Evolutionary conservation across 2,113 vertebrate species (phyloP).

Genomic region (Psittacara wagleri): DNA sequence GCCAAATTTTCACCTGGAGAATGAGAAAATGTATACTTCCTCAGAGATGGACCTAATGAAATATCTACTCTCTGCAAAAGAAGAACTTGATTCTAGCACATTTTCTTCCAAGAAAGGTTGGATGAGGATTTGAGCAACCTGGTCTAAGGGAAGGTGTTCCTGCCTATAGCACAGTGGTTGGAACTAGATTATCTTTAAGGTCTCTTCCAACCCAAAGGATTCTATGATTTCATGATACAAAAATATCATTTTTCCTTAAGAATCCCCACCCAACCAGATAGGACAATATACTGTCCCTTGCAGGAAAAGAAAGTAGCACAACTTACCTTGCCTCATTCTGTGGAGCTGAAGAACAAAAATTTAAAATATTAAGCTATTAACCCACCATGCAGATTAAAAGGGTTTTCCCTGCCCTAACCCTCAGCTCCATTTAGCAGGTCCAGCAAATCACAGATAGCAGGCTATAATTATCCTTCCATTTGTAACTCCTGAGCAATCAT

Average conservation of each 20-base stretch:
- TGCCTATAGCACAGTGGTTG: background rate
- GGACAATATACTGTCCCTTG: background rate
- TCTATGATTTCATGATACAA: background rate
- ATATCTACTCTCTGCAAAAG: background rate
- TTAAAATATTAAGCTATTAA: background rate
- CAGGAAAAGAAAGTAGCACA: background rate
- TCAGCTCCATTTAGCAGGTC: background rate
- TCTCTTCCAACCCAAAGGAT: background rate
- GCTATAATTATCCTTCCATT: constrained; percentile 33
- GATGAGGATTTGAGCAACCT: background rate
- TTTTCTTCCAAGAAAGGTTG: background rate
- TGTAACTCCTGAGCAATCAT: background rate
- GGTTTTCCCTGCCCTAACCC: background rate
- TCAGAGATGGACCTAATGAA: background rate
- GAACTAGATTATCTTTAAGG: background rate
- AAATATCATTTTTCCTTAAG: background rate
- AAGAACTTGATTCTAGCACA: background rate
- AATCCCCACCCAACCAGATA: background rate
- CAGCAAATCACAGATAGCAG: background rate
- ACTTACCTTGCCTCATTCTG: background rate
- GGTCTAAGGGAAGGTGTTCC: background rate
- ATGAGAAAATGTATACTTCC: background rate
- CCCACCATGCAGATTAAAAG: background rate
- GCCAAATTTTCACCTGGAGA: background rate
- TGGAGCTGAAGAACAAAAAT: background rate